Evolutionary conservation across 2,797 vertebrate species (phyloP), one percentile per base, ranked within the genome.

Genomic region (Telmatherina bonti): DNA sequence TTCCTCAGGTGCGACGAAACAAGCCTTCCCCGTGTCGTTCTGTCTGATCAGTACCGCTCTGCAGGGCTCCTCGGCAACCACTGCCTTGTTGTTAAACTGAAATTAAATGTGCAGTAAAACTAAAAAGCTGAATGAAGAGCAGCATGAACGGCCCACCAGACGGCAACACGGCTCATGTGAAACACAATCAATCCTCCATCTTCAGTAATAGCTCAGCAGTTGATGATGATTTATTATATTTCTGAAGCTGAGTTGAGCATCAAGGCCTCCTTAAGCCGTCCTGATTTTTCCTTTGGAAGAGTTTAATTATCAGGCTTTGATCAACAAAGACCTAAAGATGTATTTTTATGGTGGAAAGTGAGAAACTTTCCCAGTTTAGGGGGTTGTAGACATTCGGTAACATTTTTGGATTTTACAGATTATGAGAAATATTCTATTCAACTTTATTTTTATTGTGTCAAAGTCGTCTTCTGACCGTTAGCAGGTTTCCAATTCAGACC

Each of bases 1-100:
- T 95, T 90, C 61, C 92, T 90, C 92, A 93, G 93, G 93, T 93
- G 91, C 79, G 69, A 38, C 4, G 26, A 20, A 54, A n/a, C 31
- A 56, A 30, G 41, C 15, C 59, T 27, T 4, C 47, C 56, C 20
- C 24, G 64, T 72, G 62, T 72, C 36, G n/a, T 53, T 18, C n/a
- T 20, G 49, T 2, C 58, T 65, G 26, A 67, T 22, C 10, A 36
- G 31, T 55, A 29, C 71, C 57, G 24, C 63, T 63, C 47, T 47
- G 59, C 15, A 10, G 55, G 29, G 41, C 51, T 62, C 11, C 8
- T 52, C 57, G 13, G n/a, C 73, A 30, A 33, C 27, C 6, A 53
- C 53, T 30, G 56, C 67, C n/a, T 47, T 10, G 56, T 56, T 70
- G 45, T 49, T 43, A 56, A 72, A 35, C n/a, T 62, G 27, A 75